These are phyloP conservation scores for Bos javanicus DNA, from an alignment of 2,113 vertebrate genomes.

Conservation along the genomic window DNA sequence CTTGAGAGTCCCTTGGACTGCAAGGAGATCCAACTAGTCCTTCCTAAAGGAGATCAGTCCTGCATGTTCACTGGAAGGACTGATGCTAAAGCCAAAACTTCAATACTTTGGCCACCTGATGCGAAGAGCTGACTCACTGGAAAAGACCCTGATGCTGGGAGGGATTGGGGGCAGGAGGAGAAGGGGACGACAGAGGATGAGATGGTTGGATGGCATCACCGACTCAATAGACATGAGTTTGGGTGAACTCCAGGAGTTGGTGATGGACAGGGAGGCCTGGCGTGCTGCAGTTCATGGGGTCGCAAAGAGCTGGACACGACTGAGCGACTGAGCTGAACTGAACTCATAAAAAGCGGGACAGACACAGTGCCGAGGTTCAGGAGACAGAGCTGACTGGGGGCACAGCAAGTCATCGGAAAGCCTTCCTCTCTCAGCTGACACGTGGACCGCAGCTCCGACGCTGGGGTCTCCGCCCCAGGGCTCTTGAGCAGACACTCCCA, in stretches of 20 bases:
- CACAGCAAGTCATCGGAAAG: background rate
- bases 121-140: fast-evolving
- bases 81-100: background rate
- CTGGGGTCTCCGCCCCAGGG: background rate
- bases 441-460: fast-evolving
- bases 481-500: background rate
- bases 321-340: background rate
- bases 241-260: background rate
- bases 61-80: background rate
- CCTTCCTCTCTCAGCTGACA: background rate
- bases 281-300: background rate
- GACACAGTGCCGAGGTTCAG: background rate
- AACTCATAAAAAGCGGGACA: background rate
- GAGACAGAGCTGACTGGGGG: background rate
- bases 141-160: background rate
- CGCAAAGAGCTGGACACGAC: fast-evolving
- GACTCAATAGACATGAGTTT: background rate
- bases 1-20: background rate
- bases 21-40: background rate
- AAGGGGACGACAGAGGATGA: background rate
- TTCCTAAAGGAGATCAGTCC: background rate
- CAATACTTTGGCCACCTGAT: background rate
- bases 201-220: background rate
- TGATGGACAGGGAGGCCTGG: background rate
- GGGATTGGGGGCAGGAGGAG: background rate